Evolutionary conservation across 2,113 vertebrate species (phyloP).

Genomic region (Hystrix cristata): DNA sequence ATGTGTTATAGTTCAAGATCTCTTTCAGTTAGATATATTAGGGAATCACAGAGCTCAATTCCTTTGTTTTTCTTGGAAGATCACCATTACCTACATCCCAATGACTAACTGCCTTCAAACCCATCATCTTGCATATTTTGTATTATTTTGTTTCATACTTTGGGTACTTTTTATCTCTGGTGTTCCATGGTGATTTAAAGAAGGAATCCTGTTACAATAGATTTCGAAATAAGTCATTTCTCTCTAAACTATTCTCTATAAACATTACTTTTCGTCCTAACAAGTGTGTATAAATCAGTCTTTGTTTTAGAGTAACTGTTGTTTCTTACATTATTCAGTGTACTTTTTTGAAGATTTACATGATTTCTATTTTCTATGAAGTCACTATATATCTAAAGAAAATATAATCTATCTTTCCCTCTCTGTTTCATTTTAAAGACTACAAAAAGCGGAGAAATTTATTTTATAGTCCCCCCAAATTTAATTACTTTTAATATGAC

Average conservation of each 20-base stretch:
- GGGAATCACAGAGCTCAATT: background rate
- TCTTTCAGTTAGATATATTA: background rate
- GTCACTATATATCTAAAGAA: background rate
- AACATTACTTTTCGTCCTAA: background rate
- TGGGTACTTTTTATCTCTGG: background rate
- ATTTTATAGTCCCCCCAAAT: background rate
- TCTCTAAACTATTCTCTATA: accelerated
- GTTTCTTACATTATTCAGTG: background rate
- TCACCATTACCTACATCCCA: background rate
- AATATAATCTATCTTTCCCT: background rate
- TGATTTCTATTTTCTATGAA: background rate
- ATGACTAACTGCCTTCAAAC: background rate
- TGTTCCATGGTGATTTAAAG: background rate
- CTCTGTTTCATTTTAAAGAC: background rate
- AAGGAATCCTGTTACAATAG: background rate
- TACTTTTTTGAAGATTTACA: background rate
- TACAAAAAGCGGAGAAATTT: background rate
- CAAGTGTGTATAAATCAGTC: background rate
- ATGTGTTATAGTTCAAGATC: background rate
- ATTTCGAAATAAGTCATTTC: background rate
- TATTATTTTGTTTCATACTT: background rate
- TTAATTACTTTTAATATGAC: background rate
- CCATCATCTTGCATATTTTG: background rate
- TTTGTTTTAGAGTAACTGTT: background rate
- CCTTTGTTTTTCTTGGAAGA: background rate